Evolutionary conservation across 2,888 invertebrate species (phyloP), one percentile per base, ranked within the genome.

Genomic region (Plagodis pulveraria): DNA sequence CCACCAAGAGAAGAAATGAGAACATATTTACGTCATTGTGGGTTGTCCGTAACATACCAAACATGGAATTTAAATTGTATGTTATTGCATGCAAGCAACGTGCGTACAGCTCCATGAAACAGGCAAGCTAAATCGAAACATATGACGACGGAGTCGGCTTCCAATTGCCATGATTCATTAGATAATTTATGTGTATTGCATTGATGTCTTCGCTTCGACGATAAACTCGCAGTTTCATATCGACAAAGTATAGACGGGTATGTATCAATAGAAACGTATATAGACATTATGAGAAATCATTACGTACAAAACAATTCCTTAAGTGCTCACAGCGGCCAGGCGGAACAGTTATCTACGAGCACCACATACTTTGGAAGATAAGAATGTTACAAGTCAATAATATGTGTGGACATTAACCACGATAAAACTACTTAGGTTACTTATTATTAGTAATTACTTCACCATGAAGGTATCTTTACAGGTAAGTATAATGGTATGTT

Each of bases 381-480:
- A 78, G 67, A 72, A 52, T 48, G 59, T 67, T 61, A 66, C 64
- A 74, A 71, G 68, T 70, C 67, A 73, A 78, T 80, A 76, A 76
- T 76, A 76, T 72, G 71, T 73, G 73, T 77, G 69, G 65, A 77
- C 83, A 80, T 84, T 83, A 83, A 71, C 65, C 57, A 66, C 61
- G 85, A 85, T 83, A 84, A 81, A 80, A 73, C 66, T 80, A 86
- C 85, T 83, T 76, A 81, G 81, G 81, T 81, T 73, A 71, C 73
- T 77, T 69, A 10, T 10, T 40, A 72, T 71, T 77, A 73, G 47
- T 49, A 12, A 70, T 74, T 68, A 67, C 65, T 70, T 74, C 68
- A 67, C 65, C 55, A 54, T 40, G 34, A 22, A 56, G 46, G 42
- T 54, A 53, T 50, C 22, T 22, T 22, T 22, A 22, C 4, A 22